Conservation (phyloP, 2,797 vertebrate genomes). For the Tokudaia muenninki region DNA sequence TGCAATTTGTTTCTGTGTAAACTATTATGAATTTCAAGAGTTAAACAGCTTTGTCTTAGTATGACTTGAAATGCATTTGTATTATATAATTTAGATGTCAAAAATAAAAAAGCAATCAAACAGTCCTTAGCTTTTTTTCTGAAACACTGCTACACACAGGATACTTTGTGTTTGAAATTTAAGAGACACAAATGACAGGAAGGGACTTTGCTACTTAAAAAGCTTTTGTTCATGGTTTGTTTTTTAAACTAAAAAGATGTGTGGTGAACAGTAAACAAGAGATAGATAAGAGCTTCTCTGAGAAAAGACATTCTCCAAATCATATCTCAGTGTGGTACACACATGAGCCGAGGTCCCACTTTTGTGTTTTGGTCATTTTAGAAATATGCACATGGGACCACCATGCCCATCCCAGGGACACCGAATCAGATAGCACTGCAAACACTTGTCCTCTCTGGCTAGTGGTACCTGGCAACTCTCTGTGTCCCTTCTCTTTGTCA, state of each 20-base stretch:
- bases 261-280: not conserved
- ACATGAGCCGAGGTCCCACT: not conserved
- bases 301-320: not conserved
- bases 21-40: constrained; percentile 7
- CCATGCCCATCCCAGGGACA: not conserved
- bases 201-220: not conserved
- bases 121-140: not conserved
- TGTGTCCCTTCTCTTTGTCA: too few relatives aligned
- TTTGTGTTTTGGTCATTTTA: not conserved
- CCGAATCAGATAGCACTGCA: not conserved
- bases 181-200: constrained; percentile 19
- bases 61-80: not conserved
- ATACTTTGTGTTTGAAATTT: not conserved
- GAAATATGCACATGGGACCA: not conserved
- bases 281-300: not conserved
- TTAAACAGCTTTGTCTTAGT: not conserved
- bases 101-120: constrained; percentile 42
- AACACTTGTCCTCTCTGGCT: not conserved
- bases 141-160: not conserved
- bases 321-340: not conserved
- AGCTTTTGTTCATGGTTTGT: not conserved
- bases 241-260: constrained; percentile 11
- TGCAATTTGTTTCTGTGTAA: not conserved
- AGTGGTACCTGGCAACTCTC: not conserved
- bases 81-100: constrained; percentile 40